Conservation (phyloP, 2,888 invertebrate species). For the Polylopha cassiicola region DNA sequence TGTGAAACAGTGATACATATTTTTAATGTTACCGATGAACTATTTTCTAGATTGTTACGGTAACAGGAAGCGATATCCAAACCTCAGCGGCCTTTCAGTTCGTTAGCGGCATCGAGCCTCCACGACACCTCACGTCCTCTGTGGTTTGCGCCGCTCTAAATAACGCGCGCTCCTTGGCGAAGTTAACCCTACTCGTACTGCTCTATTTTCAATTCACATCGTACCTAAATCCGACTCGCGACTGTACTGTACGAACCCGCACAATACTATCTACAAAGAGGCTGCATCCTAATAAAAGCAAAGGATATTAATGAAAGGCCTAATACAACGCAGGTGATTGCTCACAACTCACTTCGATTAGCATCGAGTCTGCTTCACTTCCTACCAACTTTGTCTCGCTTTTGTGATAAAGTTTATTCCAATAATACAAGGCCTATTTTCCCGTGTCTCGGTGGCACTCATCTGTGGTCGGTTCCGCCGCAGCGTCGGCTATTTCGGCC, state of each 20-base stretch:
- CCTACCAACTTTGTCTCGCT: conserved; percentile 7
- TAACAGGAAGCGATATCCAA: too few relatives aligned
- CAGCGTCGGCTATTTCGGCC: conserved; percentile 54
- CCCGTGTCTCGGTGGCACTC: conserved; percentile 16
- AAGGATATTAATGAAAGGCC: conserved; percentile 47
- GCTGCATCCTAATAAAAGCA: conserved; percentile 56
- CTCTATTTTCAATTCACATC: too few relatives aligned
- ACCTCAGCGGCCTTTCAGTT: too few relatives aligned
- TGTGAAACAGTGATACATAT: too few relatives aligned
- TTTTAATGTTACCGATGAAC: too few relatives aligned
- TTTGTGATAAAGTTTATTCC: conserved; percentile 12
- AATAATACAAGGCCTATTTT: conserved; percentile 31
- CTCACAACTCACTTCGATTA: conserved; percentile 64
- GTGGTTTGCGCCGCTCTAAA: too few relatives aligned
- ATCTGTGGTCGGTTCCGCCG: conserved; percentile 27
- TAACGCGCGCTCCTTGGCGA: too few relatives aligned
- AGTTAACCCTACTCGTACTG: too few relatives aligned
- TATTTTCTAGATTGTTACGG: too few relatives aligned
- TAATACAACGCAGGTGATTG: conserved; percentile 67
- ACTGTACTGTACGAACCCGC: conserved; percentile 32
- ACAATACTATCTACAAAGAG: conserved; percentile 44
- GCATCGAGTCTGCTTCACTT: conserved; percentile 40
- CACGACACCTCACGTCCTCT: too few relatives aligned
- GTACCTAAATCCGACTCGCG: too few relatives aligned
- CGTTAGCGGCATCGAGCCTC: too few relatives aligned